Evolutionary conservation across 1,140 invertebrate species (phyloP).

Genomic region (Mercenaria mercenaria): DNA sequence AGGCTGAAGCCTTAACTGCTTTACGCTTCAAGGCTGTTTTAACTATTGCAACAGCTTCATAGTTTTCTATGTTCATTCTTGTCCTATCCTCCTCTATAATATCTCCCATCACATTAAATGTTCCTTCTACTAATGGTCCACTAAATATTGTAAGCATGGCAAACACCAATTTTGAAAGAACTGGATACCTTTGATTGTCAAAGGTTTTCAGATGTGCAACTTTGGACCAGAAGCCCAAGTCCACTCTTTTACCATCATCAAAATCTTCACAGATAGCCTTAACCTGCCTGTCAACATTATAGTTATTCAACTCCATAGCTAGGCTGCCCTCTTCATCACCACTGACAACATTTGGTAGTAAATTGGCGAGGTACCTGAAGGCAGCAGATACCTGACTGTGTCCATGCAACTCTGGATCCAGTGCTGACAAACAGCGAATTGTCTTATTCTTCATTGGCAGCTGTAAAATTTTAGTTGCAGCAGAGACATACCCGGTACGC

Average conservation of each 20-base stretch:
- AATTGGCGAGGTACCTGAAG: background rate
- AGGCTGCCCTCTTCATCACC: background rate
- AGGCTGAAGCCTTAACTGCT: too few relatives aligned
- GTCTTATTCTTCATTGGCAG: slow-evolving; percentile 5
- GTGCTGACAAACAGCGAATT: background rate
- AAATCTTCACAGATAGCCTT: background rate
- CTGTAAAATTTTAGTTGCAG: background rate
- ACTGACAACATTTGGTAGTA: background rate
- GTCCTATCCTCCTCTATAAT: slow-evolving; percentile 1
- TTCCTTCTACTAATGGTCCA: background rate
- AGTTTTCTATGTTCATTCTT: background rate
- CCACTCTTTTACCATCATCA: background rate
- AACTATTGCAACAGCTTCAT: background rate
- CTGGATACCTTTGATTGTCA: background rate
- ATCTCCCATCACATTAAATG: background rate
- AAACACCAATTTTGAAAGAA: background rate
- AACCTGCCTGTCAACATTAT: background rate
- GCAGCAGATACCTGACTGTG: background rate
- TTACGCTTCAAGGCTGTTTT: background rate
- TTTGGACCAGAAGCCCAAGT: slow-evolving; percentile 1
- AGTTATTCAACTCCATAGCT: background rate
- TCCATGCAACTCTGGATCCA: slow-evolving; percentile 15
- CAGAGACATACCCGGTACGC: background rate
- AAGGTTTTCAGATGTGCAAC: background rate
- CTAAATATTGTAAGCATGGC: background rate